Evolutionary conservation across 2,888 invertebrate genomes (phyloP).

Genomic region (Choreutis nemorana): DNA sequence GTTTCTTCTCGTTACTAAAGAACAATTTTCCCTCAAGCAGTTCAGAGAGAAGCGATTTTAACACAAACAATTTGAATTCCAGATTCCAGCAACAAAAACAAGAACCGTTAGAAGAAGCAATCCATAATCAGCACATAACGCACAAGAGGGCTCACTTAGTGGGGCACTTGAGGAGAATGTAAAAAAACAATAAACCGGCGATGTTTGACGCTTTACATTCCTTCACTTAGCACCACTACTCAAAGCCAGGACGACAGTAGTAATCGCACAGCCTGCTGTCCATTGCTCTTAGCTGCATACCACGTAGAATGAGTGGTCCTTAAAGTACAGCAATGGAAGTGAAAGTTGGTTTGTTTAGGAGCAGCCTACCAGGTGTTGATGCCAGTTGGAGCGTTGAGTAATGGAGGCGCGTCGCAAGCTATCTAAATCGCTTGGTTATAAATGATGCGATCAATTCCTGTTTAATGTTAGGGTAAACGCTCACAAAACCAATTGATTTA

Average conservation of each 20-base stretch:
- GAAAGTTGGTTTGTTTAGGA: too few relatives aligned
- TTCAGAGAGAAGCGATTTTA: too few relatives aligned
- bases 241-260: too few relatives aligned
- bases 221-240: too few relatives aligned
- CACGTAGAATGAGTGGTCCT: too few relatives aligned
- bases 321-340: too few relatives aligned
- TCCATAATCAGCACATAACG: conserved; percentile 19
- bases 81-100: too few relatives aligned
- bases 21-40: too few relatives aligned
- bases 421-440: conserved; percentile 50
- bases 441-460: conserved; percentile 55
- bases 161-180: conserved; percentile 16
- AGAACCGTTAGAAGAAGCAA: not conserved
- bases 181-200: conserved; percentile 47
- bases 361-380: conserved; percentile 7
- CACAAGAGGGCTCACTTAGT: conserved; percentile 9
- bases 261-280: too few relatives aligned
- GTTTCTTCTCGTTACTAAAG: too few relatives aligned
- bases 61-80: too few relatives aligned
- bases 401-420: conserved; percentile 24
- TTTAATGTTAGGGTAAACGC: conserved; percentile 16
- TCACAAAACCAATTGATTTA: not conserved
- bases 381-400: conserved; percentile 15
- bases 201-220: conserved; percentile 36
- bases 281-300: too few relatives aligned